Evolutionary conservation across 2,797 vertebrate species (phyloP), one percentile per base, ranked within the genome.

Genomic region (Ctenopoma multispine): DNA sequence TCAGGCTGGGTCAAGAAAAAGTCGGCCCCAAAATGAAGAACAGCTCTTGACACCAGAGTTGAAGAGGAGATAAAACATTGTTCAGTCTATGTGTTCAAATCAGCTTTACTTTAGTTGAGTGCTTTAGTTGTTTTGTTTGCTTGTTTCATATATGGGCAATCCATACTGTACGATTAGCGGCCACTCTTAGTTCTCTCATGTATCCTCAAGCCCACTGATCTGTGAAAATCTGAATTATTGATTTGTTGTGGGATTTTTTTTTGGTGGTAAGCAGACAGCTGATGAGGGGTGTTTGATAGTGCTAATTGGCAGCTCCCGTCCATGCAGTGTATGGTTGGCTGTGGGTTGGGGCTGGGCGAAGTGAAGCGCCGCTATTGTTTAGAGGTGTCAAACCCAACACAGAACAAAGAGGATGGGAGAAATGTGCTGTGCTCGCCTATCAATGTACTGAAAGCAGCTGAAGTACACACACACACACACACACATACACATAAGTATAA

Each of bases 351-450:
- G 85, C 84, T 89, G 87, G 88, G 87, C 82, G 67, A 90, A 90
- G 81, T 88, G 85, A 90, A 91, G 88, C 80, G 68, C 86, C 64
- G 85, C 88, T 90, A 93, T 95, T 94, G 93, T 95, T 92, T 90
- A 78, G 92, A 93, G 89, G 91, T 91, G 92, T 94, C 93, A 93
- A 92, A 92, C 89, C 86, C 84, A 86, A 87, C 82, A 68, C 82
- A 85, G 90, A 95, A 95, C 94, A 95, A 94, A 95, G 93, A 90
- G 86, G 90, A 90, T 34, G 74, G 90, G 85, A 90, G 85, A 92
- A 94, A 92, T 92, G 84, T 82, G 88, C 88, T 72, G 87, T 41
- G 68, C 74, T 86, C 55, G 81, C 86, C 87, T 83, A 87, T 91
- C 87, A 90, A 78, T 75, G 79, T 73, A 73, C 82, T 80, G 83